Evolutionary conservation across 2,113 vertebrate species (phyloP), one percentile per base, ranked within the genome.

Genomic region (Polypterus senegalus): DNA sequence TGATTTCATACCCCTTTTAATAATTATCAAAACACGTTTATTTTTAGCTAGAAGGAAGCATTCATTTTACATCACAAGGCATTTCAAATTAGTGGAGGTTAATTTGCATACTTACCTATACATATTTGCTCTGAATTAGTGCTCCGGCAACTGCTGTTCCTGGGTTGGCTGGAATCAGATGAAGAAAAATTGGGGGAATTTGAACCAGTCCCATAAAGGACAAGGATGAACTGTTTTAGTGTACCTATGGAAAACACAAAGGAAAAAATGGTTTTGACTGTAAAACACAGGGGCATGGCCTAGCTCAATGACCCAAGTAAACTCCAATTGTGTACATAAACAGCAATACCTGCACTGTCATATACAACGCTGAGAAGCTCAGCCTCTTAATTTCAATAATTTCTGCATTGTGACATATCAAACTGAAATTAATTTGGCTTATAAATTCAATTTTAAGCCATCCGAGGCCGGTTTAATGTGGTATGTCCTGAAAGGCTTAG

Each of bases 61-160:
- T 2, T 51, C 49, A 6, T 51, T 9, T 27, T 27, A 66, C 77
- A 76, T 67, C 71, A 54, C 9, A 47, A 52, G 44, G 48, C 11
- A 48, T 46, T 45, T 46, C 45, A 9, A 44, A 27, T 11, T 47
- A 43, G 6, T 6, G n/a, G 27, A 27, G 27, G 27, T 27, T 27
- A 27, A 27, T 6, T 53, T 46, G 54, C 27, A 10, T 53, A 83
- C 94, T 92, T 74, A 98, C 96, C 96, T 65, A 97, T 94, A 0
- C 96, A 98, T 69, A 96, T 88, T 83, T 97, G 94, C 77, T 92
- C 87, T 6, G 91, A 80, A 0, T 95, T 88, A 47, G 92, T 87
- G 1, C 89, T 97, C 80, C 93, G 96, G 85, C 94, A 98, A 81
- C 93, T 94, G 1, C 85, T 92, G 80, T 91, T 93, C 69, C 94